Evolutionary conservation across 1,140 invertebrate genomes (phyloP).

Genomic region (Drosophila sulfurigaster): DNA sequence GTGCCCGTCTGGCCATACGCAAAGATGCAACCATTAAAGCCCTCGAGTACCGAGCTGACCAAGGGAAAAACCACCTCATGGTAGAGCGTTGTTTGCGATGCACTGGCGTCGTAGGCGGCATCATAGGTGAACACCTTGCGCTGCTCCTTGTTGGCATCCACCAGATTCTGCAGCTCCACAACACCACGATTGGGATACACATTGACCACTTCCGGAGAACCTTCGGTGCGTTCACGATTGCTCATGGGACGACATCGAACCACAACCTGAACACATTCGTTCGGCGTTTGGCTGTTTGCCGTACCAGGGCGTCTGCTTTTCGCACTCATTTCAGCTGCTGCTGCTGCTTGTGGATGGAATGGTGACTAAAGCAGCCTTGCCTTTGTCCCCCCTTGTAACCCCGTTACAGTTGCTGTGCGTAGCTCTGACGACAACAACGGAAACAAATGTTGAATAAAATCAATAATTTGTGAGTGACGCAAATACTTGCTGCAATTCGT

Average conservation of each 20-base stretch:
- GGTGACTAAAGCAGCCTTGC: conserved; percentile 68
- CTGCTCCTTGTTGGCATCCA: conserved; percentile 85
- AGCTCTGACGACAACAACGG: conserved; percentile 71
- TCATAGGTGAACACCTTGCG: conserved; percentile 95
- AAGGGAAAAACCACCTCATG: conserved; percentile 96
- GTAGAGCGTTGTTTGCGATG: conserved; percentile 96
- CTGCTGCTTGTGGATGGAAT: conserved; percentile 17
- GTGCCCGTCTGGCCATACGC: conserved; percentile 98
- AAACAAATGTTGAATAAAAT: conserved; percentile 78
- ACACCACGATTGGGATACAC: conserved; percentile 88
- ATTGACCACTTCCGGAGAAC: conserved; percentile 89
- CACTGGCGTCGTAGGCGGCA: conserved; percentile 94
- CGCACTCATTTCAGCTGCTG: conserved; percentile 60
- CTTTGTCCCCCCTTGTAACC: conserved; percentile 40
- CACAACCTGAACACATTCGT: conserved; percentile 89
- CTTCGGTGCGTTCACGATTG: conserved; percentile 91
- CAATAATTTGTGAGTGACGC: conserved; percentile 65
- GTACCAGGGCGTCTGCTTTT: conserved; percentile 72
- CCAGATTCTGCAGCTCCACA: conserved; percentile 89
- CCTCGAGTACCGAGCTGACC: conserved; percentile 97
- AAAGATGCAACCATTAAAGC: conserved; percentile 98
- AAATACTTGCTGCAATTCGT: conserved; percentile 1
- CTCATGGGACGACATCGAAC: conserved; percentile 96
- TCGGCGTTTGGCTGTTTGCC: conserved; percentile 62
- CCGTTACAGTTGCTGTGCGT: conserved; percentile 27